Percentiles rank a stretch among this genome's conserved stretches.
phyloP scores from a whole-genome alignment of 2,797 vertebrate species.

The Alfaro cultratus region DNA sequence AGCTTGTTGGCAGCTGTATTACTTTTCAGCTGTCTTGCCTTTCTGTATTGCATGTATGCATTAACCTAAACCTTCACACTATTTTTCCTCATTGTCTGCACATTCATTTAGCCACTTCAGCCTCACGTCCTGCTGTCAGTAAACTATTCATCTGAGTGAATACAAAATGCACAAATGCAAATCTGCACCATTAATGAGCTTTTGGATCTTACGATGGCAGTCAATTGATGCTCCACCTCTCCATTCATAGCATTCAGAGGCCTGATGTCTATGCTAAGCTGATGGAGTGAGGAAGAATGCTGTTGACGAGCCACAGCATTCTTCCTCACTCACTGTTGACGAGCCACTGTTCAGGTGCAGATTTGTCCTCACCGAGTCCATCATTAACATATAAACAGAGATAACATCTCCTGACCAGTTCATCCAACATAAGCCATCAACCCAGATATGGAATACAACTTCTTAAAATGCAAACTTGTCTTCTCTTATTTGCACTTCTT shows the following conservation, averaged over 20 bases:
- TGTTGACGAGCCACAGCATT: neutral
- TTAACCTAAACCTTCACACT: neutral
- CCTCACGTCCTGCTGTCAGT: neutral
- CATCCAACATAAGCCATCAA: neutral
- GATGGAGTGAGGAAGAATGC: constrained; percentile 8
- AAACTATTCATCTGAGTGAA: constrained; percentile 6
- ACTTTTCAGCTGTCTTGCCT: neutral
- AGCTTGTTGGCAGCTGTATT: neutral
- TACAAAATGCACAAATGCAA: constrained; percentile 41
- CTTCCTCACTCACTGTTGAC: constrained; percentile 6
- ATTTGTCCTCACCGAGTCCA: constrained; percentile 29
- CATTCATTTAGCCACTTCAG: neutral
- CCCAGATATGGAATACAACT: neutral
- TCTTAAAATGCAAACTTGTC: neutral
- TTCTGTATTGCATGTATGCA: neutral
- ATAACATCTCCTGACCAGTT: constrained; percentile 40
- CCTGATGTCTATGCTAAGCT: constrained; percentile 55
- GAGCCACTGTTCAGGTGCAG: constrained; percentile 51
- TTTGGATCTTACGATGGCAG: constrained; percentile 8
- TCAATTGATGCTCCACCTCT: constrained; percentile 6
- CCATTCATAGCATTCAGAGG: constrained; percentile 32
- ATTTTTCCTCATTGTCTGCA: neutral
- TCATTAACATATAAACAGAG: constrained; percentile 35
- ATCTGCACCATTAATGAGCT: constrained; percentile 38
- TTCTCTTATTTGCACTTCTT: neutral